A percentile compares a stretch with the other conserved stretches of the same genome.
Evolutionary conservation across 2,888 invertebrate genomes (phyloP).

Genomic region (Drosophila nr. fundita): DNA sequence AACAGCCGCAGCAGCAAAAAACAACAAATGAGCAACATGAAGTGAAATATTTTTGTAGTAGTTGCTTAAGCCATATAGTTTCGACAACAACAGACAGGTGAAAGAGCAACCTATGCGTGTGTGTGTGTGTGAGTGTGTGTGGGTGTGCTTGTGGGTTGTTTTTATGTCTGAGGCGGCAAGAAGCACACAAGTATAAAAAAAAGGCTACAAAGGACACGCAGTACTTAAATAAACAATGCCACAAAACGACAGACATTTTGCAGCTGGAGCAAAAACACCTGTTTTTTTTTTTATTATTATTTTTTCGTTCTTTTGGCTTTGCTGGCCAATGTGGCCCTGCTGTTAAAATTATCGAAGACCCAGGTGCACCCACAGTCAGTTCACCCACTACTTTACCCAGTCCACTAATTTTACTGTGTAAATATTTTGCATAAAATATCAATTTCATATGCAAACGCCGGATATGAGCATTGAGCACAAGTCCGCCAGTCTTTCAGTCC

Average conservation of each 20-base stretch:
- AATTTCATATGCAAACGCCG: slow-evolving; percentile 67
- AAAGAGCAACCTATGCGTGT: not conserved
- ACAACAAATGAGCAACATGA: slow-evolving; percentile 63
- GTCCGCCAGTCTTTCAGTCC: slow-evolving; percentile 22
- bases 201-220: slow-evolving; percentile 44
- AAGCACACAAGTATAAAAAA: slow-evolving; percentile 47
- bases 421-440: slow-evolving; percentile 81
- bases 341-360: slow-evolving; percentile 64
- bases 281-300: not conserved
- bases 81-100: slow-evolving; percentile 45
- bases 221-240: slow-evolving; percentile 73
- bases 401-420: slow-evolving; percentile 23
- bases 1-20: slow-evolving; percentile 30
- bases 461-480: slow-evolving; percentile 58
- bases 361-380: slow-evolving; percentile 36
- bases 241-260: slow-evolving; percentile 62
- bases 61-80: slow-evolving; percentile 54
- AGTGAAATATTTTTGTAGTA: slow-evolving; percentile 63
- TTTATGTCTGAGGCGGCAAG: slow-evolving; percentile 52
- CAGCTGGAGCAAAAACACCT: slow-evolving; percentile 21
- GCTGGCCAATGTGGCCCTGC: slow-evolving; percentile 12
- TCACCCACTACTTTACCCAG: not conserved
- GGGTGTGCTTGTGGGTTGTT: slow-evolving; percentile 10
- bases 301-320: not conserved
- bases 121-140: slow-evolving; percentile 13